A percentile compares a stretch with the other conserved stretches of the same genome.
These are phyloP conservation scores for Leucosticte australis DNA, from an alignment of 2,113 vertebrate species.

Conservation along the genomic window DNA sequence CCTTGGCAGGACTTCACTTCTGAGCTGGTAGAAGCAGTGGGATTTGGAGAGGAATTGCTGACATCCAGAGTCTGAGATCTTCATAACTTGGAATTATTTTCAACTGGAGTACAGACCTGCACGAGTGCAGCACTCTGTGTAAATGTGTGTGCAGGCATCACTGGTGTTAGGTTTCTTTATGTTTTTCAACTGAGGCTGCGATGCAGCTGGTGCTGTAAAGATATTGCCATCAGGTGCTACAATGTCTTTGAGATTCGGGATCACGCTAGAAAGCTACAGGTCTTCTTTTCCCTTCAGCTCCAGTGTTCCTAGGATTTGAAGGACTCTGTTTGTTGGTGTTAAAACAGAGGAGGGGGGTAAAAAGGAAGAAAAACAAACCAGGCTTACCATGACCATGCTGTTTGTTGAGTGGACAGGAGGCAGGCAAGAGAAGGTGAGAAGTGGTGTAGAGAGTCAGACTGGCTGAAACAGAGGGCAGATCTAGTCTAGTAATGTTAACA, in stretches of 20 bases:
- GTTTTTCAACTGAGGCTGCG: slow-evolving; percentile 77
- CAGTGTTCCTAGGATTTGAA: slow-evolving; percentile 74
- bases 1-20: slow-evolving; percentile 95
- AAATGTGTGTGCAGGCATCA: slow-evolving; percentile 68
- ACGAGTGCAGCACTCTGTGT: slow-evolving; percentile 60
- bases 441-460: slow-evolving; percentile 61
- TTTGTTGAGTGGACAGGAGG: slow-evolving; percentile 47
- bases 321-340: slow-evolving; percentile 63
- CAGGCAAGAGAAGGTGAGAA: slow-evolving; percentile 69
- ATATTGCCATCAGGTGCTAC: slow-evolving; percentile 78
- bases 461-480: slow-evolving; percentile 74
- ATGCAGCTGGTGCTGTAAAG: slow-evolving; percentile 80
- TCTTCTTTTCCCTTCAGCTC: slow-evolving; percentile 67
- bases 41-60: slow-evolving; percentile 58
- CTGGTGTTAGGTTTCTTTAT: slow-evolving; percentile 67
- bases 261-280: slow-evolving; percentile 69
- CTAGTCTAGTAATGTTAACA: slow-evolving; percentile 85
- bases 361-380: not conserved
- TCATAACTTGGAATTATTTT: slow-evolving; percentile 76
- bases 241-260: slow-evolving; percentile 68
- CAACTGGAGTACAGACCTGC: slow-evolving; percentile 80
- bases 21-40: slow-evolving; percentile 90
- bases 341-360: not conserved
- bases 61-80: slow-evolving; percentile 70
- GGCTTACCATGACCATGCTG: slow-evolving; percentile 22